A percentile compares a stretch with the other conserved stretches of the same genome.
These are phyloP conservation scores for Galeopterus variegatus DNA, from an alignment of 2,113 vertebrate genomes.

Conservation along the genomic window DNA sequence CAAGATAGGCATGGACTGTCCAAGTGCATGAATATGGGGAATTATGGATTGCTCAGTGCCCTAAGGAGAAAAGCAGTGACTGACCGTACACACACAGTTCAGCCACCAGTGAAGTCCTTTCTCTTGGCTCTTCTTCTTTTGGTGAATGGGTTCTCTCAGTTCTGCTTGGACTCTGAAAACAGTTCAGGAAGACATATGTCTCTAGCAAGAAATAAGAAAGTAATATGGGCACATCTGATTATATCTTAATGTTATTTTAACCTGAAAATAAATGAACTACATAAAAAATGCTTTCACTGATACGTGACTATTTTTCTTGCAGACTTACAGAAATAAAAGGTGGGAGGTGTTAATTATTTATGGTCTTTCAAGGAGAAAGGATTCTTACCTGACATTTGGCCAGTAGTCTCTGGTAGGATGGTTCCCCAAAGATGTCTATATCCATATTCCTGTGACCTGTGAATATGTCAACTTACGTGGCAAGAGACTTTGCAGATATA, in stretches of 20 bases:
- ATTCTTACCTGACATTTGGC: too few relatives aligned
- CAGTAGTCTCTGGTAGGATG: too few relatives aligned
- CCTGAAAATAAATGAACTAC: background rate
- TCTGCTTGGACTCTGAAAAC: background rate
- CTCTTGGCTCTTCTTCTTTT: background rate
- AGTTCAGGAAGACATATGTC: background rate
- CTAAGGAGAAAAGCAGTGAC: too few relatives aligned
- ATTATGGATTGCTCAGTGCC: background rate
- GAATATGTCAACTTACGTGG: too few relatives aligned
- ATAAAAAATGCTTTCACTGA: background rate
- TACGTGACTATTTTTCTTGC: background rate
- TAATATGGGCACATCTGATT: background rate
- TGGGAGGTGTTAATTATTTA: background rate
- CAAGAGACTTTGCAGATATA: too few relatives aligned
- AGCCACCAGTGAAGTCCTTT: background rate
- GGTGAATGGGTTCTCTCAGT: accelerated
- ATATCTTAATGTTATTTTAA: background rate
- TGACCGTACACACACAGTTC: background rate
- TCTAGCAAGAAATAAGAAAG: background rate
- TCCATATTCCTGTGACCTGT: too few relatives aligned
- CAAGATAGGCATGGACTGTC: background rate
- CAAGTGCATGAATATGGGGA: background rate
- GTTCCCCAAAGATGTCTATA: too few relatives aligned
- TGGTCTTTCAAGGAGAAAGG: background rate
- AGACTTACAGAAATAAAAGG: background rate